Conservation (phyloP, 1,140 invertebrate species). For the Macrobrachium rosenbergii region DNA sequence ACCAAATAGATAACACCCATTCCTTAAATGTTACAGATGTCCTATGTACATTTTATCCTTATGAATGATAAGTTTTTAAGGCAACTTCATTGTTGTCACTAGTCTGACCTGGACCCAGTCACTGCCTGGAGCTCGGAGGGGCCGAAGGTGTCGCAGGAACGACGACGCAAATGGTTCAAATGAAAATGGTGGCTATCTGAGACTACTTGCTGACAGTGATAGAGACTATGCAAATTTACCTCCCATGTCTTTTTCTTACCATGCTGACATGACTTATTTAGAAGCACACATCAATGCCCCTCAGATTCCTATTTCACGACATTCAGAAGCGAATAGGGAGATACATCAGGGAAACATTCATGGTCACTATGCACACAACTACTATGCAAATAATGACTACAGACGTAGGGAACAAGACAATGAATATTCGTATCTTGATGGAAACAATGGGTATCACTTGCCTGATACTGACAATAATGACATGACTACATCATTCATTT, state of each 20-base stretch:
- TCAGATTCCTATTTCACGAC: not conserved
- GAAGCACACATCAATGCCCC: not conserved
- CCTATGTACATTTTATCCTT: conserved; percentile 29
- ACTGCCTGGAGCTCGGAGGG: conserved; percentile 46
- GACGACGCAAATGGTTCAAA: conserved; percentile 31
- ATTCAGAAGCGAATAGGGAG: conserved; percentile 10
- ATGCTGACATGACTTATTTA: conserved; percentile 33
- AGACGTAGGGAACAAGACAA: conserved; percentile 41
- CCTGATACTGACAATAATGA: conserved; percentile 51
- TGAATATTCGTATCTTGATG: conserved; percentile 43
- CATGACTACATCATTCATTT: conserved; percentile 55
- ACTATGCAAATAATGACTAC: conserved; percentile 43
- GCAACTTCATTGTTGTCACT: conserved; percentile 57
- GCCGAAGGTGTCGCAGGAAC: conserved; percentile 46
- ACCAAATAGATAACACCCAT: no score
- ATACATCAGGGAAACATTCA: conserved; percentile 10
- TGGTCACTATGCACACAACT: conserved; percentile 25
- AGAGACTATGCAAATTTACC: conserved; percentile 59
- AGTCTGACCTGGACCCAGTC: conserved; percentile 63
- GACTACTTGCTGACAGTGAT: conserved; percentile 43
- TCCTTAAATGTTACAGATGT: no score
- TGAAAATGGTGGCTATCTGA: conserved; percentile 43
- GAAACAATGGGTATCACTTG: conserved; percentile 35
- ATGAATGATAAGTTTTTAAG: conserved; percentile 45
- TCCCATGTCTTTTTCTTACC: conserved; percentile 45